A percentile compares a stretch with the other conserved stretches of the same genome.
These are phyloP conservation scores for Xenopus petersii DNA, from an alignment of 2,797 vertebrate species.

Conservation along the genomic window DNA sequence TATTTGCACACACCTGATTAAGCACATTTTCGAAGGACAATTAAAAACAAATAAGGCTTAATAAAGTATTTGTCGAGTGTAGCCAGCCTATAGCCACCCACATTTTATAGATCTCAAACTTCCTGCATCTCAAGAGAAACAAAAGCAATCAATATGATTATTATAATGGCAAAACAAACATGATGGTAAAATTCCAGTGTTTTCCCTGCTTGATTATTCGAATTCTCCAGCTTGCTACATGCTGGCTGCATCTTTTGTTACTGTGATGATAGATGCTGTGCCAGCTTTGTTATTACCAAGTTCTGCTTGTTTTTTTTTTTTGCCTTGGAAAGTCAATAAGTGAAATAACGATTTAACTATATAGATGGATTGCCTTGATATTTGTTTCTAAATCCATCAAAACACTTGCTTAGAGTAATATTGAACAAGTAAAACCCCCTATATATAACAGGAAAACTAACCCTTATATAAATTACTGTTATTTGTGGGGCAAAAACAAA, in stretches of 20 bases:
- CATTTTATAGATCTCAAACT: too few relatives aligned
- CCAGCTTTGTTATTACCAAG: conserved; percentile 3
- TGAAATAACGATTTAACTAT: background rate
- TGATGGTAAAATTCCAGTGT: background rate
- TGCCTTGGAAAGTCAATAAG: background rate
- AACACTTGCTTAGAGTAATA: background rate
- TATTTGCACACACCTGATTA: too few relatives aligned
- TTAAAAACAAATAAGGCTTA: too few relatives aligned
- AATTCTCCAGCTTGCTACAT: background rate
- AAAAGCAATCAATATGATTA: too few relatives aligned
- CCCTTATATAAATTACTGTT: too few relatives aligned
- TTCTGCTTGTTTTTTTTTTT: background rate
- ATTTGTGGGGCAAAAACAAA: too few relatives aligned
- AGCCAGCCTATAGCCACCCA: too few relatives aligned
- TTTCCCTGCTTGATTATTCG: conserved; percentile 2
- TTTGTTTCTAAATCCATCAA: background rate
- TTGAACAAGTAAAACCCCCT: too few relatives aligned
- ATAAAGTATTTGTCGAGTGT: too few relatives aligned
- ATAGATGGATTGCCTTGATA: background rate
- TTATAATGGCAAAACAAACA: background rate
- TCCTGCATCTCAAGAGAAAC: too few relatives aligned
- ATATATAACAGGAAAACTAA: too few relatives aligned
- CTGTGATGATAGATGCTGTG: conserved; percentile 14
- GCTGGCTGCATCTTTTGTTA: background rate
- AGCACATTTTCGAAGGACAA: too few relatives aligned